Evolutionary conservation across 2,888 invertebrate species (phyloP), one percentile per base, ranked within the genome.

Genomic region (Chymomyza procnemis): DNA sequence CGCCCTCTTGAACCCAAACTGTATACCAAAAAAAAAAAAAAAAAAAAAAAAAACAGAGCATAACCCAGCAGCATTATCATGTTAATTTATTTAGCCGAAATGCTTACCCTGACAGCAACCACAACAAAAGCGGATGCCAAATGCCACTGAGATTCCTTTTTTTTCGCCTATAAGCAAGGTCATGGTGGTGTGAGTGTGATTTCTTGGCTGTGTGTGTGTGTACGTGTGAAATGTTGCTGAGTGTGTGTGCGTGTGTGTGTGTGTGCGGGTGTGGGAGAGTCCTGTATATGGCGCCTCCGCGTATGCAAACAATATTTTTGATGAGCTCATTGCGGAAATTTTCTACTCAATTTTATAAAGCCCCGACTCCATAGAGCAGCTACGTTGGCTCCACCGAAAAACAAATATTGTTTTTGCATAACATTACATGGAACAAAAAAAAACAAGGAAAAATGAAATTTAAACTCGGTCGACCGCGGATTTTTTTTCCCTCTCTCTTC

Each of bases 51-150:
- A 50, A 19, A 18, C 19, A 8, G 50, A 18, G 47, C n/a, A 47
- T 50, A 47, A 18, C 55, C 60, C 68, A 63, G 52, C 74, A 66
- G 71, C 71, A 73, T 67, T 61, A 69, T 56, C 69, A 73, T 71
- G 87, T 73, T 79, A 86, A 81, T 86, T 86, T 81, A 85, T 81
- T 69, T 79, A 73, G 67, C 66, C 69, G 70, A 74, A 81, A 79
- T 69, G 50, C 16, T 19, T 50, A 19, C 50, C 16, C 19, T 14
- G 19, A 50, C 50, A 50, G 50, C 50, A 50, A 19, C 50, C 16
- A 50, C 50, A 50, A 50, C 50, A 50, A 50, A n/a, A 50, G 19
- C 50, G 50, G 50, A 8, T 18, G 19, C 19, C 50, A 50, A 50
- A 50, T 69, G 68, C 74, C 55, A 69, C 80, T 64, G 82, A 85